Evolutionary conservation across 2,888 invertebrate species (phyloP), one percentile per base, ranked within the genome.

Genomic region (Eupelmus urozonus): DNA sequence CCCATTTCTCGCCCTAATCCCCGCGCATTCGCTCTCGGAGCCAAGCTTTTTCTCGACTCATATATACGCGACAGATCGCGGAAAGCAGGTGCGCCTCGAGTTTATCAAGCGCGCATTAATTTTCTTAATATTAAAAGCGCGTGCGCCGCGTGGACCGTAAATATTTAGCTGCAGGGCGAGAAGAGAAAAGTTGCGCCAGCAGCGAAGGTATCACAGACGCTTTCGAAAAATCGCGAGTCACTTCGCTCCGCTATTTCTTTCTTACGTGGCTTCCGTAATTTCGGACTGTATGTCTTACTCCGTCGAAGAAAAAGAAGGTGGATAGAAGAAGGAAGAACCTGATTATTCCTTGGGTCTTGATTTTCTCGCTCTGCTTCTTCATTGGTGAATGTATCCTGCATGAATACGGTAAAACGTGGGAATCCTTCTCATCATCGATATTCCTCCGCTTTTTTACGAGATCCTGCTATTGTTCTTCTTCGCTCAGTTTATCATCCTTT

Each of bases 91-190:
- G 45, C 45, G 45, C 16, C 20, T 40, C 18, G 77, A 78, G 72
- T 78, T 78, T 78, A 78, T 78, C 77, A 78, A 67, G 67, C 1
- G n/a, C 29, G 27, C 71, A 18, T 71, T 77, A 77, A 77, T 77
- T 63, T 20, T 65, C 70, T 16, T 25, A 66, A 78, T 78, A 78
- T 78, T 72, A 62, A 66, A 65, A 45, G 53, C 51, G 20, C 60
- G n/a, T 45, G 20, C 60, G n/a, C 67, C 72, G 71, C 59, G 29
- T 67, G 71, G 40, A 42, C 34, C 72, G 67, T 78, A 73, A 78
- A 78, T 78, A 78, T 78, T 73, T 78, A 60, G 66, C 72, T 72
- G n/a, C 53, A 60, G 51, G 62, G 23, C 34, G 20, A 51, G n/a
- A 23, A 18, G 9, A 34, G 34, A 34, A 34, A 34, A 34, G 34